Evolutionary conservation across 2,888 invertebrate species (phyloP).

Genomic region (Platynereis dumerilii): DNA sequence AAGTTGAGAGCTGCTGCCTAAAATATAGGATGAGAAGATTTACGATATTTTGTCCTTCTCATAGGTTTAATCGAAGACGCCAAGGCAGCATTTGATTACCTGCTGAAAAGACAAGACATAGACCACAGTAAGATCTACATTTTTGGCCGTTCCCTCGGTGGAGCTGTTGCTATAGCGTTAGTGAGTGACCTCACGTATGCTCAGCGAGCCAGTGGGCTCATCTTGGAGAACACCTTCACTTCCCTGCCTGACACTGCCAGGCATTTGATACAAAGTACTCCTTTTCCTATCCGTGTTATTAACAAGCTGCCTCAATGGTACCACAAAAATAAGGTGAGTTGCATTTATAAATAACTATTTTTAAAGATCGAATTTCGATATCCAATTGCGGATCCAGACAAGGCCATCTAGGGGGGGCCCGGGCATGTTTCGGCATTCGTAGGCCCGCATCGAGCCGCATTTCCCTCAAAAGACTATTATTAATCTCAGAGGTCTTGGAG

Average conservation of each 20-base stretch:
- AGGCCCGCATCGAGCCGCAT: too few species aligned
- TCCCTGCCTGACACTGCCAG: slow-evolving; percentile 92
- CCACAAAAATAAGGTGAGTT: slow-evolving; percentile 88
- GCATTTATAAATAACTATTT: too few species aligned
- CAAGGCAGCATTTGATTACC: slow-evolving; percentile 83
- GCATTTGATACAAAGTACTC: too few species aligned
- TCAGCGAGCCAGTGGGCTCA: slow-evolving; percentile 81
- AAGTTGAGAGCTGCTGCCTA: too few species aligned
- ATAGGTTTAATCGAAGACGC: slow-evolving; percentile 83
- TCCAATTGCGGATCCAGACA: too few species aligned
- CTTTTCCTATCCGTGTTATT: slow-evolving; percentile 76
- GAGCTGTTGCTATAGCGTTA: slow-evolving; percentile 89
- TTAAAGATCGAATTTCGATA: too few species aligned
- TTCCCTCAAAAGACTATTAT: too few species aligned
- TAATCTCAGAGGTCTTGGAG: too few species aligned
- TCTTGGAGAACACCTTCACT: slow-evolving; percentile 95
- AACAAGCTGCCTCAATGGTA: slow-evolving; percentile 81
- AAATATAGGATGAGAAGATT: too few species aligned
- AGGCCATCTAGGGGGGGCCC: too few species aligned
- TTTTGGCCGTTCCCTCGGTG: slow-evolving; percentile 82
- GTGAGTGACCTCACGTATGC: slow-evolving; percentile 79
- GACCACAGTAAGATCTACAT: slow-evolving; percentile 84
- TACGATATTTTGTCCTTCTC: too few species aligned
- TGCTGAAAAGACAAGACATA: slow-evolving; percentile 81
- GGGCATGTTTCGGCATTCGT: too few species aligned